Evolutionary conservation across 2,888 invertebrate genomes (phyloP).

Genomic region (Matsumyia berberina): DNA sequence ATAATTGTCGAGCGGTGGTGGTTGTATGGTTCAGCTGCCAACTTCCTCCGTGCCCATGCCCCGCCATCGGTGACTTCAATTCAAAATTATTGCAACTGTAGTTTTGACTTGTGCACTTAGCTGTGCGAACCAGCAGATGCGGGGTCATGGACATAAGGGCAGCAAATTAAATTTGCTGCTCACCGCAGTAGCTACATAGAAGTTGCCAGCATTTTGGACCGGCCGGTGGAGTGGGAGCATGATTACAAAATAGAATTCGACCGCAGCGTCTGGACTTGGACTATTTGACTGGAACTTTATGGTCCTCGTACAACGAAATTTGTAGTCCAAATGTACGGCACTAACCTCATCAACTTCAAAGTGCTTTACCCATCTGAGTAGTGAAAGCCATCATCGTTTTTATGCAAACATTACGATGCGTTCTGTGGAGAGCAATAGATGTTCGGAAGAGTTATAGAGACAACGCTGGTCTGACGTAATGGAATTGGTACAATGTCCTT

Average conservation of each 20-base stretch:
- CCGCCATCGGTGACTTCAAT: constrained; percentile 56
- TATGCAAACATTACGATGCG: not conserved
- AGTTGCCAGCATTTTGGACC: constrained; percentile 1
- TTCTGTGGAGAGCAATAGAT: not conserved
- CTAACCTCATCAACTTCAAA: not conserved
- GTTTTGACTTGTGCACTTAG: constrained; percentile 65
- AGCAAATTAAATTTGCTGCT: constrained; percentile 68
- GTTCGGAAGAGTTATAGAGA: not conserved
- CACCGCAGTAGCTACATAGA: constrained; percentile 49
- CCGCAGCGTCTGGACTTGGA: constrained; percentile 61
- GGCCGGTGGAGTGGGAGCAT: constrained; percentile 15
- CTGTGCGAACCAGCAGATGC: constrained; percentile 4
- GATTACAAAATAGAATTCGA: constrained; percentile 67
- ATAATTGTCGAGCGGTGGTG: constrained; percentile 60
- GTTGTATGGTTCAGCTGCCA: constrained; percentile 13
- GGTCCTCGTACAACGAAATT: not conserved
- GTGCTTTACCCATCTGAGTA: not conserved
- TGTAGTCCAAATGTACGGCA: constrained; percentile 2
- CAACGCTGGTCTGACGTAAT: not conserved
- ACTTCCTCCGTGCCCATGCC: constrained; percentile 32
- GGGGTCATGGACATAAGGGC: constrained; percentile 59
- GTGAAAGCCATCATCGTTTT: not conserved
- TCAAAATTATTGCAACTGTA: constrained; percentile 74
- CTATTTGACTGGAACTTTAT: constrained; percentile 51
- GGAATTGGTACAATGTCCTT: not conserved